Conservation (phyloP, 2,113 vertebrate genomes). For the Calonectris borealis region DNA sequence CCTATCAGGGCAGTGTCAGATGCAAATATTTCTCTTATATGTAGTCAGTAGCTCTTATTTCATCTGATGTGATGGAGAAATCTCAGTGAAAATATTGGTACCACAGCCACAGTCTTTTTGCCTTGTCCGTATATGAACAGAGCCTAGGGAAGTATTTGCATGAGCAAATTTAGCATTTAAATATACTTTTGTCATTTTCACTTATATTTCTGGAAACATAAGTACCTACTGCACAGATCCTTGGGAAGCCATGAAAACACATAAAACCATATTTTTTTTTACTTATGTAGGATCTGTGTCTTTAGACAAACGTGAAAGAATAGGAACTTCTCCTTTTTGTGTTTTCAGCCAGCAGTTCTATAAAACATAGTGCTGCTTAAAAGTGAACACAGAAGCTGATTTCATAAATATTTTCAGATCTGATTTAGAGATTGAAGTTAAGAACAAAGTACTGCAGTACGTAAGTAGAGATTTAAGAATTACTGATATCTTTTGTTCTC, state of each 20-base stretch:
- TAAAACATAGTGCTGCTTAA: not conserved
- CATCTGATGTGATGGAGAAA: not conserved
- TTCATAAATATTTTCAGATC: constrained; percentile 48
- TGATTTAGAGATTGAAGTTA: constrained; percentile 53
- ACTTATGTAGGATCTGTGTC: not conserved
- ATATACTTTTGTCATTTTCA: not conserved
- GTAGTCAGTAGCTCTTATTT: not conserved
- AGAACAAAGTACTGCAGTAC: constrained; percentile 28
- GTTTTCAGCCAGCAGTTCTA: not conserved
- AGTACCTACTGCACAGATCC: not conserved
- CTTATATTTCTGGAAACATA: not conserved
- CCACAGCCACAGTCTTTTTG: not conserved
- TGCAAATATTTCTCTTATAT: not conserved
- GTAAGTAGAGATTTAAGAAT: constrained; percentile 39
- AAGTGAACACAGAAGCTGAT: constrained; percentile 19
- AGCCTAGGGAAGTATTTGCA: not conserved
- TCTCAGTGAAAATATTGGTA: not conserved
- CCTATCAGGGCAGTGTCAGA: not conserved
- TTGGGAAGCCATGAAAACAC: not conserved
- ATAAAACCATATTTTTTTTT: not conserved
- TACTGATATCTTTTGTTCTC: constrained; percentile 12
- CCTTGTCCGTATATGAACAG: not conserved
- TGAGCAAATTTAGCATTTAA: not conserved
- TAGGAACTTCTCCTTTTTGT: not conserved
- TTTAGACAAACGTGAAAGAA: not conserved